phyloP scores from a whole-genome alignment of 92 coral and sea anemone genomes.

The Anthopleura xanthogrammica region DNA sequence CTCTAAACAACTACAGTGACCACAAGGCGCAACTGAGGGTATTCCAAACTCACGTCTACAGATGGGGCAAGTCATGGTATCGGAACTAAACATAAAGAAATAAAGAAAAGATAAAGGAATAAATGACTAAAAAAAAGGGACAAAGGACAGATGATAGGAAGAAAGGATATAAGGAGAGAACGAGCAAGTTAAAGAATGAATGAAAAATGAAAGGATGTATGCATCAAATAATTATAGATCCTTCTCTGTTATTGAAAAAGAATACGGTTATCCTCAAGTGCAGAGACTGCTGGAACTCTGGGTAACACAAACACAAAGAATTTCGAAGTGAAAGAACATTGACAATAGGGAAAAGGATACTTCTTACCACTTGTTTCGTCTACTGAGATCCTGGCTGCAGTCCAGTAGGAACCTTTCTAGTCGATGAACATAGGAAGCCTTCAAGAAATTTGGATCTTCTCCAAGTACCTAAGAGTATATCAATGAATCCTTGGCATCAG shows the following conservation, averaged over 20 bases:
- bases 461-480: slow-evolving; percentile 15
- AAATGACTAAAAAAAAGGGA: neutral
- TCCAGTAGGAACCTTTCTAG: slow-evolving; percentile 26
- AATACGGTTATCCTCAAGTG: too few relatives aligned
- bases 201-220: neutral
- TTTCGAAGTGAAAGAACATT: neutral
- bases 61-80: slow-evolving; percentile 18
- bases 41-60: slow-evolving; percentile 9
- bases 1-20: slow-evolving; percentile 24
- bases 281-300: too few relatives aligned
- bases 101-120: too few relatives aligned
- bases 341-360: neutral
- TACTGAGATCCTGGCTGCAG: slow-evolving; percentile 20
- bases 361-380: slow-evolving; percentile 9
- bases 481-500: neutral
- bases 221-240: neutral
- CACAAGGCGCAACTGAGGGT: slow-evolving; percentile 26
- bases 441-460: slow-evolving; percentile 13
- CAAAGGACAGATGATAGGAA: neutral
- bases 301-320: too few relatives aligned
- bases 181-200: neutral
- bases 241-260: neutral
- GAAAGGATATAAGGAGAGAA: neutral
- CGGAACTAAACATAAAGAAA: neutral
- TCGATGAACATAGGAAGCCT: neutral